Evolutionary conservation across 2,888 invertebrate species (phyloP).

Genomic region (Oligia fasciuncula): DNA sequence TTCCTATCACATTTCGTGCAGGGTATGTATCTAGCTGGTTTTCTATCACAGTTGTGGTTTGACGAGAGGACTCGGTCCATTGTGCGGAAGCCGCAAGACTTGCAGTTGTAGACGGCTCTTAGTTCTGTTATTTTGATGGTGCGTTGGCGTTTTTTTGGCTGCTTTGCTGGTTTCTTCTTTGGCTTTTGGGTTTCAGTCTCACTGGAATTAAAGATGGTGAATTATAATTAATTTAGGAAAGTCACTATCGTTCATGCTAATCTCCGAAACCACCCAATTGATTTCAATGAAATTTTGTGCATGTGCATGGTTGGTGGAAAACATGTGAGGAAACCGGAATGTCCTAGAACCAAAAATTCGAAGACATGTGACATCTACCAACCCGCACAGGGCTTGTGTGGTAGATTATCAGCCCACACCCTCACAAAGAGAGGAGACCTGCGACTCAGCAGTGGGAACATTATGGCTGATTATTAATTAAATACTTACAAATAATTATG

Average conservation of each 20-base stretch:
- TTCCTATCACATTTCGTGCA: slow-evolving; percentile 22
- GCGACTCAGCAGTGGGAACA: too few relatives aligned
- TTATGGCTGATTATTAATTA: too few relatives aligned
- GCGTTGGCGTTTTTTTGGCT: background rate
- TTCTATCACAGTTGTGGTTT: slow-evolving; percentile 34
- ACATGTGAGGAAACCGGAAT: too few relatives aligned
- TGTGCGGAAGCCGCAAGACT: slow-evolving; percentile 49
- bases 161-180: slow-evolving; percentile 7
- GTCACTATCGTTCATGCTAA: too few relatives aligned
- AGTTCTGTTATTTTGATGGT: slow-evolving; percentile 56
- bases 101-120: slow-evolving; percentile 58
- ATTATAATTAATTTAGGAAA: background rate
- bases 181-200: background rate
- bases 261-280: too few relatives aligned
- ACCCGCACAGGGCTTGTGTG: too few relatives aligned
- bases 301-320: too few relatives aligned
- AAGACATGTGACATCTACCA: too few relatives aligned
- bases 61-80: slow-evolving; percentile 32
- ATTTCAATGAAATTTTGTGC: too few relatives aligned
- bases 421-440: too few relatives aligned
- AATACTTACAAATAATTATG: slow-evolving; percentile 61
- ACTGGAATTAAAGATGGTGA: slow-evolving; percentile 14
- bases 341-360: too few relatives aligned
- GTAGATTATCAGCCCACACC: too few relatives aligned
- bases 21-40: background rate